Evolutionary conservation across 2,113 vertebrate genomes (phyloP).

Genomic region (Osmerus mordax): DNA sequence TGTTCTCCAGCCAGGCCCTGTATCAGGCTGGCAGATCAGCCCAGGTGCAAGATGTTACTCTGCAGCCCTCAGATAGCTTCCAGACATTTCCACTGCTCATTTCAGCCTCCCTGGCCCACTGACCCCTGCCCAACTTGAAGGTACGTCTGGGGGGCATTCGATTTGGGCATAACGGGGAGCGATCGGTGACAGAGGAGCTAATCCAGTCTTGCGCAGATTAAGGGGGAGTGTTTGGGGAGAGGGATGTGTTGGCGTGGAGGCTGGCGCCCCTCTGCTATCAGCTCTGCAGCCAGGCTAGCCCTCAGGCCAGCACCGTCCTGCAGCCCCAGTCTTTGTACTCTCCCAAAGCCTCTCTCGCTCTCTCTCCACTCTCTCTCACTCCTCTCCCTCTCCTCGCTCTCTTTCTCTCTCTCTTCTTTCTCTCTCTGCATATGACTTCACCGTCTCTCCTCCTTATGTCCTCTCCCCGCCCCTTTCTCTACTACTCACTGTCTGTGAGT

Average conservation of each 20-base stretch:
- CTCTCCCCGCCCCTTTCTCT: neutral
- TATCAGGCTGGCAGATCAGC: slow-evolving; percentile 68
- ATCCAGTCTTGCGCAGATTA: slow-evolving; percentile 83
- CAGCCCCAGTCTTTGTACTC: slow-evolving; percentile 74
- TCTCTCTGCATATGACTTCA: too few relatives aligned
- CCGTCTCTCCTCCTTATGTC: too few relatives aligned
- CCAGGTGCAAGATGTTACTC: slow-evolving; percentile 68
- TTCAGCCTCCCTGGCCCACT: slow-evolving; percentile 64
- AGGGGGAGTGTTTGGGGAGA: slow-evolving; percentile 69
- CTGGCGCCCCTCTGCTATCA: slow-evolving; percentile 66
- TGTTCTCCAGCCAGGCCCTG: slow-evolving; percentile 42
- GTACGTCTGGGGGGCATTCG: slow-evolving; percentile 76
- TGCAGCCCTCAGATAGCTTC: slow-evolving; percentile 70
- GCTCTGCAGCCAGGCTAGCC: slow-evolving; percentile 76
- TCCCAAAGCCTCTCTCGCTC: slow-evolving; percentile 60
- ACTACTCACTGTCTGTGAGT: neutral
- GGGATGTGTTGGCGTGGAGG: slow-evolving; percentile 67
- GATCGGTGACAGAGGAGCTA: slow-evolving; percentile 79
- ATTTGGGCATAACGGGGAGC: slow-evolving; percentile 70
- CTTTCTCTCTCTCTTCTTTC: too few relatives aligned
- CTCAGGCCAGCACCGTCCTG: slow-evolving; percentile 70
- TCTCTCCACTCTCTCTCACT: too few relatives aligned
- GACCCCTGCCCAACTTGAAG: slow-evolving; percentile 78
- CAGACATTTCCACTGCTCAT: slow-evolving; percentile 64
- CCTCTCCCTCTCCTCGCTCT: too few relatives aligned